These are phyloP conservation scores for Brachionus sp. DNA, from an alignment of 1,140 invertebrate species.

Conservation along the genomic window DNA sequence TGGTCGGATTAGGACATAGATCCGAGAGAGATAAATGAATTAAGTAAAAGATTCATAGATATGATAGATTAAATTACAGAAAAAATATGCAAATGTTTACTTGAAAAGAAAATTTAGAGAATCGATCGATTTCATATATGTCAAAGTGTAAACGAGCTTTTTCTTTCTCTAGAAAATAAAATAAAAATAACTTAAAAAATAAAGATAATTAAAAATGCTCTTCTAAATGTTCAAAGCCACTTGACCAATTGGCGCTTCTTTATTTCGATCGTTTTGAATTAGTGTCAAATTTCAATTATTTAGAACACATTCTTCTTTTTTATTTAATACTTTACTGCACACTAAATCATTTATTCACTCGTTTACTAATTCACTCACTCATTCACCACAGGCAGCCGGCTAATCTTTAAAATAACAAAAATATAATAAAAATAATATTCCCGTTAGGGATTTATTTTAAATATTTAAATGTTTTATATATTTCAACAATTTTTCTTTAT, in stretches of 20 bases:
- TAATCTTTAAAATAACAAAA: not conserved
- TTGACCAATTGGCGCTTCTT: not conserved
- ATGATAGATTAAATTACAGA: not conserved
- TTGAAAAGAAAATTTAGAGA: not conserved
- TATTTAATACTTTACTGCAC: not conserved
- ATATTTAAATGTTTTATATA: slow-evolving; percentile 9
- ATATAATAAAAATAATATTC: not conserved
- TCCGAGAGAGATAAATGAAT: not conserved
- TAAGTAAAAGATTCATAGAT: too few species aligned
- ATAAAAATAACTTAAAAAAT: too few species aligned
- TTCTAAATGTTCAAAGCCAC: not conserved
- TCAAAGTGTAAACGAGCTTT: not conserved
- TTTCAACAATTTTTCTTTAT: slow-evolving; percentile 2
- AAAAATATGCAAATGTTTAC: not conserved
- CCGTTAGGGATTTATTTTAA: not conserved
- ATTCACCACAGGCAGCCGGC: not conserved
- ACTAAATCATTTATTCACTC: not conserved
- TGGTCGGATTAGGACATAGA: not conserved
- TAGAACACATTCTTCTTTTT: slow-evolving; percentile 4
- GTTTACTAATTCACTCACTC: too few species aligned
- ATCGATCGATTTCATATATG: not conserved
- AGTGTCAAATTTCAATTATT: slow-evolving; percentile 36
- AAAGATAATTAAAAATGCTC: slow-evolving; percentile 10
- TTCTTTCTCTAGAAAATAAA: too few species aligned
- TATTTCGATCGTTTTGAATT: not conserved